These are phyloP conservation scores for Solenopsis invicta DNA, from an alignment of 1,140 invertebrate species.

Conservation along the genomic window DNA sequence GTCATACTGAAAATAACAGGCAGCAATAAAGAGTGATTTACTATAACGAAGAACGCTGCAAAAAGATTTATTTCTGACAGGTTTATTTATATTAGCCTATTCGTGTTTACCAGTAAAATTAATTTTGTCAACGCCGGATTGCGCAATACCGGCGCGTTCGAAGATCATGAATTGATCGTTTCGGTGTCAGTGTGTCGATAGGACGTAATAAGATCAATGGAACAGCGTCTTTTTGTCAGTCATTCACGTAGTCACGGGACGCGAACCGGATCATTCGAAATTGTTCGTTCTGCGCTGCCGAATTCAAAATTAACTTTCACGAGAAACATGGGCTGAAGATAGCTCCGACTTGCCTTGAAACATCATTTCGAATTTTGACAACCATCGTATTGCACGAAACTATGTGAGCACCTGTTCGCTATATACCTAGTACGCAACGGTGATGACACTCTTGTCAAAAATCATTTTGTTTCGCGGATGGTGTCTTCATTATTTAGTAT, in stretches of 20 bases:
- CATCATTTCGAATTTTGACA: conserved; percentile 58
- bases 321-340: conserved; percentile 52
- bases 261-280: conserved; percentile 21
- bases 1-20: not conserved
- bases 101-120: not conserved
- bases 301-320: conserved; percentile 65
- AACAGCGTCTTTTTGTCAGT: not conserved
- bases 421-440: not conserved
- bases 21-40: conserved; percentile 16
- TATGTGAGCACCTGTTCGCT: conserved; percentile 7
- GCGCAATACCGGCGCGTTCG: not conserved
- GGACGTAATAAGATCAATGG: not conserved
- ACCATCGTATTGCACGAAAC: conserved; percentile 9
- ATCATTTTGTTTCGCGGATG: not conserved
- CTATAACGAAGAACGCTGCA: not conserved
- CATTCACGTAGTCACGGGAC: conserved; percentile 35
- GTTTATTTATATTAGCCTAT: not conserved
- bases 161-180: conserved; percentile 17
- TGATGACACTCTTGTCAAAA: not conserved
- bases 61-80: not conserved
- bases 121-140: conserved; percentile 18
- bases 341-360: conserved; percentile 48
- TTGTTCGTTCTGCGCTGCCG: conserved; percentile 57
- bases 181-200: not conserved
- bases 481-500: not conserved